Evolutionary conservation across 2,888 invertebrate species (phyloP).

Genomic region (Eurois occulta): DNA sequence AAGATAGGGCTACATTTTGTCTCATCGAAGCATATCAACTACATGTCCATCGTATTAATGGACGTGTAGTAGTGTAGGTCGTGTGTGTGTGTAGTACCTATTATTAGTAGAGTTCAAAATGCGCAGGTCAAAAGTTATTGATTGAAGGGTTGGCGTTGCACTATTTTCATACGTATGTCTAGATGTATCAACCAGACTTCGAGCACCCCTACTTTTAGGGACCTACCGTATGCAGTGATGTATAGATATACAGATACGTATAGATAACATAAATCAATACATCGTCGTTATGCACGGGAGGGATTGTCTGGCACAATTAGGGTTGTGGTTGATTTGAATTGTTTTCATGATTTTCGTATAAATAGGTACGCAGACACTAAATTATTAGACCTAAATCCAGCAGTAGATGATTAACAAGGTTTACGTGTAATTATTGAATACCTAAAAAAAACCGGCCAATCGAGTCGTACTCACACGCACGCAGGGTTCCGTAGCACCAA

Average conservation of each 20-base stretch:
- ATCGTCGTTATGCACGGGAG: neutral
- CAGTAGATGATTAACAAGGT: too few species aligned
- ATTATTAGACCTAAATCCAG: neutral
- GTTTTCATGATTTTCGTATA: neutral
- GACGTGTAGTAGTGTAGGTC: too few species aligned
- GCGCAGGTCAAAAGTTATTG: conserved; percentile 8
- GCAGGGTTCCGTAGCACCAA: too few species aligned
- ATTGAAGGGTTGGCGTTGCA: neutral
- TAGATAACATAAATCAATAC: neutral
- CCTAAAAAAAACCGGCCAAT: too few species aligned
- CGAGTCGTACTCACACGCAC: too few species aligned
- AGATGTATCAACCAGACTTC: neutral
- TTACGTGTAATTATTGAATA: too few species aligned
- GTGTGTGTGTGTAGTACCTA: too few species aligned
- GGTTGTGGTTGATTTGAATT: neutral
- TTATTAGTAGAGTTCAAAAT: too few species aligned
- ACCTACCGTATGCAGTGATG: neutral
- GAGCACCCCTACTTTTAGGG: neutral
- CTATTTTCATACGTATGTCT: neutral
- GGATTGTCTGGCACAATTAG: neutral
- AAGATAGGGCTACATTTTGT: neutral
- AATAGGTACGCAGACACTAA: too few species aligned
- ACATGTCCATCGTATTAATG: too few species aligned
- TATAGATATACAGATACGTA: too few species aligned
- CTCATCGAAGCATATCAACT: neutral